Evolutionary conservation across 2,113 vertebrate species (phyloP), one percentile per base, ranked within the genome.

Genomic region (Diphyllodes magnificus): DNA sequence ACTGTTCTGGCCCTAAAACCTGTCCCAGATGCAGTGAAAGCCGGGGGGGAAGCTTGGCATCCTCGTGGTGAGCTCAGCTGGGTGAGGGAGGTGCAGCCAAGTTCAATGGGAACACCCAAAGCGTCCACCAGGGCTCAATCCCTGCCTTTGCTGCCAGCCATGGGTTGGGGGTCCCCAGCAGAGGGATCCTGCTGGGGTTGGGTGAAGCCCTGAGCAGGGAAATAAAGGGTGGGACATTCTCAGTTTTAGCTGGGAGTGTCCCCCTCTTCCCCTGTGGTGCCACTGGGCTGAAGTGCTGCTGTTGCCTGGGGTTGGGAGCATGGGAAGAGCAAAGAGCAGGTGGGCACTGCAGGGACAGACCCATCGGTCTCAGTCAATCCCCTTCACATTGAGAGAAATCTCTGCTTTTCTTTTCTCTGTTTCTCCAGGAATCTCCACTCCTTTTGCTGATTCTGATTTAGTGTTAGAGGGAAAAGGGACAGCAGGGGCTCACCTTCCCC

Each of bases 71-170:
- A 76, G 39, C 65, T 51, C 14, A 61, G 81, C 31, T 0, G 0
- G 28, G 14, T 9, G 60, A 50, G 20, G 35, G 63, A 60, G 15
- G 2, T 42, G 28, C 2, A 0, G 47, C 22, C 2, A 0, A 10
- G 53, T 40, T 47, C 0, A 0, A 6, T 13, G 25, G 20, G 44
- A 59, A 8, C 0, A 8, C 2, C 11, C 73, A 15, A 27, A 15
- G 61, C 8, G 1, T 25, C 54, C 28, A 0, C 1, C 0, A 0
- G 50, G 44, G 57, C n/a, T 72, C 21, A 24, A 0, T 18, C 6
- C 3, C 59, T 72, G 56, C n/a, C 35, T 56, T 39, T 39, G n/a
- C 39, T 53, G 53, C 2, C 2, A 0, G 35, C 13, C 0, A 0
- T 7, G 5, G 86, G 14, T 18, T 30, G 37, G 15, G 11, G 14